Conservation (phyloP, 2,888 invertebrate species). For the Coecobrya sp. region DNA sequence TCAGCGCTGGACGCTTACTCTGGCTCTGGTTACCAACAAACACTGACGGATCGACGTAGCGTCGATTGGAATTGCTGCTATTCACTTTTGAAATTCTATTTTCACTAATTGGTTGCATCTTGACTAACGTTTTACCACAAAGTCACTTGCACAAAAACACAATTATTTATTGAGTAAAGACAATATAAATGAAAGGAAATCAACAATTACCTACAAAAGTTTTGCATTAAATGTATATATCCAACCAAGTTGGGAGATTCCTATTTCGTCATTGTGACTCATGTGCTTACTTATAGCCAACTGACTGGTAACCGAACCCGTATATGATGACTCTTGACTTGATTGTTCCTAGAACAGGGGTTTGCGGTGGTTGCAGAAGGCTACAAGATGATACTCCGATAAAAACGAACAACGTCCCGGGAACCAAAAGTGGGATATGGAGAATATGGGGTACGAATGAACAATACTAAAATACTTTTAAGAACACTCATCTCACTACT, state of each 20-base stretch:
- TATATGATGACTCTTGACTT: conserved; percentile 38
- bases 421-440: background rate
- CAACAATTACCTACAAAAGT: background rate
- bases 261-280: conserved; percentile 44
- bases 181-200: no score
- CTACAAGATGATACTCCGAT: background rate
- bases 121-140: background rate
- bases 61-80: background rate
- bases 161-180: background rate
- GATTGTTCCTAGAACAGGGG: background rate
- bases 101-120: conserved; percentile 2
- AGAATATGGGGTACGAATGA: background rate
- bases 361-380: background rate
- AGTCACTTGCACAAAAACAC: background rate
- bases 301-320: conserved; percentile 5
- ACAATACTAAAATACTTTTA: background rate
- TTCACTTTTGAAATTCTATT: conserved; percentile 7
- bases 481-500: background rate
- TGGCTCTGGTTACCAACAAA: background rate
- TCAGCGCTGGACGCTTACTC: background rate
- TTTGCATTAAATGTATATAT: background rate
- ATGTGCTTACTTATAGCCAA: conserved; percentile 40
- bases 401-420: background rate
- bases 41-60: background rate
- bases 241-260: background rate